Evolutionary conservation across 2,888 invertebrate species (phyloP).

Genomic region (Amphipoea lucens): DNA sequence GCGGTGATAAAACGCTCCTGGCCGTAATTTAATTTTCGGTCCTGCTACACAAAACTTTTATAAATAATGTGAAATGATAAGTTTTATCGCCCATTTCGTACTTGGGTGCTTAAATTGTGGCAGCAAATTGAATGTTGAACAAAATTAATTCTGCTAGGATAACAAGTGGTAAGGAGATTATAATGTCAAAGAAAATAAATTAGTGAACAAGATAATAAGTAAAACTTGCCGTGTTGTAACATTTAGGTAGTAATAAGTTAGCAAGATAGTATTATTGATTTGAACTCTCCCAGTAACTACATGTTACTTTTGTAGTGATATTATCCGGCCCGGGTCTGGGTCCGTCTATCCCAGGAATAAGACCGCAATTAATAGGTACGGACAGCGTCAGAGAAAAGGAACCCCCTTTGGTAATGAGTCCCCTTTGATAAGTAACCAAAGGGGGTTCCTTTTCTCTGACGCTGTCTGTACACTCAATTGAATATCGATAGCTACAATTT

Average conservation of each 20-base stretch:
- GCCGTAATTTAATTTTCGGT: neutral
- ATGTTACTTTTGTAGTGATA: neutral
- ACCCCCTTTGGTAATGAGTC: too few relatives aligned
- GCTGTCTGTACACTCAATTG: too few relatives aligned
- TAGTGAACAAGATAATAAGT: neutral
- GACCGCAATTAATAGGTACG: too few relatives aligned
- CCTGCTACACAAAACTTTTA: neutral
- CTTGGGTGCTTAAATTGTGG: conserved; percentile 2
- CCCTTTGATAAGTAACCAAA: too few relatives aligned
- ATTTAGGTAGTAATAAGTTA: neutral
- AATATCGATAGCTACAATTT: neutral
- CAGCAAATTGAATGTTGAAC: conserved; percentile 9
- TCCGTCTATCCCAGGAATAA: neutral
- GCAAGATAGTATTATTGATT: neutral
- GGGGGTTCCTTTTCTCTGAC: too few relatives aligned
- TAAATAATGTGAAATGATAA: neutral
- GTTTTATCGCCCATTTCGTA: conserved; percentile 13
- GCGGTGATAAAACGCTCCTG: neutral
- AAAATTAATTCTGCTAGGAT: conserved; percentile 3
- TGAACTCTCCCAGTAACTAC: neutral
- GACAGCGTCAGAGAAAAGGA: too few relatives aligned
- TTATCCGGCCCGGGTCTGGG: too few relatives aligned
- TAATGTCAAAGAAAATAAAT: conserved; percentile 9
- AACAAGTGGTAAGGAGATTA: conserved; percentile 22
- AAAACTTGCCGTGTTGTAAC: neutral